Evolutionary conservation across 2,113 vertebrate species (phyloP).

Genomic region (Elephantulus edwardii): DNA sequence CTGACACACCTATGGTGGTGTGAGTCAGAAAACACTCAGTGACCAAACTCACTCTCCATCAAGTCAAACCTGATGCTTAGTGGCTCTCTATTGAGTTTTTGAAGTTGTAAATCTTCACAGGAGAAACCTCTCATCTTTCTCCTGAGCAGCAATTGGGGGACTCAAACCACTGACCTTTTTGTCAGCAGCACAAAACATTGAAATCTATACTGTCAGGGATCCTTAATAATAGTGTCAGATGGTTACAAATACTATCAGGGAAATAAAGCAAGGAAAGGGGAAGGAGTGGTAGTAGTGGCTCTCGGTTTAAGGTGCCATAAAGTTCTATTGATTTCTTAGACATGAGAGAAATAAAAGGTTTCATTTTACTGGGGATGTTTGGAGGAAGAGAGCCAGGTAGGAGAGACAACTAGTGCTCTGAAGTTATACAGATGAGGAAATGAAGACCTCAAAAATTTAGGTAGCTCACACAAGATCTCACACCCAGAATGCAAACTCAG

Average conservation of each 20-base stretch:
- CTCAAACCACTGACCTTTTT: too few species aligned
- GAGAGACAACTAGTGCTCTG: neutral
- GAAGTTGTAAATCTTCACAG: too few species aligned
- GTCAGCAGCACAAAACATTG: too few species aligned
- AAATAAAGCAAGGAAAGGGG: neutral
- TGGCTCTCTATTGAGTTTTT: too few species aligned
- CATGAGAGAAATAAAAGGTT: neutral
- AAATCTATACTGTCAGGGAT: too few species aligned
- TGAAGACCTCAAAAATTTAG: neutral
- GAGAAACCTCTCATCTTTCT: too few species aligned
- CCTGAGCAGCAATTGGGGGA: too few species aligned
- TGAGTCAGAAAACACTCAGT: too few species aligned
- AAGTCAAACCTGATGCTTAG: too few species aligned
- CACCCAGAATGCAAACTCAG: neutral
- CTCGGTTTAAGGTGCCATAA: neutral
- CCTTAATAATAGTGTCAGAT: too few species aligned
- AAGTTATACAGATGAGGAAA: neutral
- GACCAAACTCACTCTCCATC: too few species aligned
- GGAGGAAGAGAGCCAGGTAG: neutral
- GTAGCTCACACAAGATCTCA: neutral
- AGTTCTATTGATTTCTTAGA: neutral
- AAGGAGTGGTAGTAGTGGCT: neutral
- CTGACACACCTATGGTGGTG: neutral
- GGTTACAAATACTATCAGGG: fast-evolving
- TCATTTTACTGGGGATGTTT: fast-evolving